These are phyloP conservation scores for Trachelus stipa DNA, from an alignment of 2,888 invertebrate species.

Conservation along the genomic window DNA sequence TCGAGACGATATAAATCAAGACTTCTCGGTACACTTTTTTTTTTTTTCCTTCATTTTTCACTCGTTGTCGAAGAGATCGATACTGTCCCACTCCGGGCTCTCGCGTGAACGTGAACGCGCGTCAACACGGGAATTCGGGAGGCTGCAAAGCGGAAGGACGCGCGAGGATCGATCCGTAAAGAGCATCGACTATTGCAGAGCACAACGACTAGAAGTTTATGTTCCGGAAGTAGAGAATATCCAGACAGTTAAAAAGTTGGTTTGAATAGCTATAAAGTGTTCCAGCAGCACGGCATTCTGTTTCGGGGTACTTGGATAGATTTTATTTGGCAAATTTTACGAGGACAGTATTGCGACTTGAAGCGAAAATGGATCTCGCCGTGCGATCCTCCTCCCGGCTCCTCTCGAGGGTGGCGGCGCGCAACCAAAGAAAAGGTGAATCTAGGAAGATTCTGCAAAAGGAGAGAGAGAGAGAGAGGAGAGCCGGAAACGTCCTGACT, in stretches of 20 bases:
- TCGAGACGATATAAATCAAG: conserved; percentile 62
- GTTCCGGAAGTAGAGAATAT: conserved; percentile 47
- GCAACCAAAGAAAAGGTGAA: no score
- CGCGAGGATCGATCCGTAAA: no score
- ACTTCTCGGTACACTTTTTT: conserved; percentile 30
- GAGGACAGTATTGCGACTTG: conserved; percentile 34
- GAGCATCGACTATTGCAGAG: no score
- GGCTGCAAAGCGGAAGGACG: no score
- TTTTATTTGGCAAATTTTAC: conserved; percentile 51
- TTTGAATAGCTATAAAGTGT: conserved; percentile 53
- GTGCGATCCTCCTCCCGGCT: no score
- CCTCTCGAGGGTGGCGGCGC: no score
- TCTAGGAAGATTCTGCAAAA: no score
- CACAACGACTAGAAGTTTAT: conserved; percentile 36
- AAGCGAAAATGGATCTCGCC: conserved; percentile 1
- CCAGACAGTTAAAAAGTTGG: conserved; percentile 52
- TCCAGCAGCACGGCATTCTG: conserved; percentile 47
- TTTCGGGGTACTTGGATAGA: conserved; percentile 44
- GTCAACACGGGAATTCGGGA: neutral
- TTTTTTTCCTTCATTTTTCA: conserved; percentile 29
- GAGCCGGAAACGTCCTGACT: neutral
- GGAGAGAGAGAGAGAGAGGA: no score
- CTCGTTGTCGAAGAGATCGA: conserved; percentile 25
- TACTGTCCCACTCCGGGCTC: conserved; percentile 19
- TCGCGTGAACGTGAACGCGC: conserved; percentile 4